phyloP scores from a whole-genome alignment of 2,797 vertebrate species.

The Acanthopagrus latus region DNA sequence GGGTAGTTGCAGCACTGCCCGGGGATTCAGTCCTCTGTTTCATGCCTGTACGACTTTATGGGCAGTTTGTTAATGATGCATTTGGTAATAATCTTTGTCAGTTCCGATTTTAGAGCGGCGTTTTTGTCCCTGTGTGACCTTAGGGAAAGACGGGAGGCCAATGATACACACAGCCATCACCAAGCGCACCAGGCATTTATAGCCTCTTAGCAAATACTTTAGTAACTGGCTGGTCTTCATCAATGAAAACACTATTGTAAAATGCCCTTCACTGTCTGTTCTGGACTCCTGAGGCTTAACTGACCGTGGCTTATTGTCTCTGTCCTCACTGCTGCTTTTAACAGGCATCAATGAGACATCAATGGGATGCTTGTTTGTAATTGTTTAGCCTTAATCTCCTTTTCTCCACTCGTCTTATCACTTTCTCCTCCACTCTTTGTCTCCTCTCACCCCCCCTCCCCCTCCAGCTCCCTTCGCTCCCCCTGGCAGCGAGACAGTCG shows the following conservation, averaged over 20 bases:
- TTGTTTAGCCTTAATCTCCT: conserved; percentile 62
- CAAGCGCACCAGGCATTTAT: conserved; percentile 66
- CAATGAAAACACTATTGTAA: conserved; percentile 64
- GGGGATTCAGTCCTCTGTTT: conserved; percentile 67
- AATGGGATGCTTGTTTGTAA: conserved; percentile 58
- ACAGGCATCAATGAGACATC: conserved; percentile 64
- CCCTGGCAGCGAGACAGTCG: conserved; percentile 88
- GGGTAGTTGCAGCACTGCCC: conserved; percentile 70
- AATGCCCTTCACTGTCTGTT: conserved; percentile 53
- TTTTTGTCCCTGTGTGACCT: conserved; percentile 65
- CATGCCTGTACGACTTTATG: conserved; percentile 74
- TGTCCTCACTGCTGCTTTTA: conserved; percentile 54
- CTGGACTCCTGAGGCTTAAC: conserved; percentile 56
- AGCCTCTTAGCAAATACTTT: conserved; percentile 68
- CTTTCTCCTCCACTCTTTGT: conserved; percentile 43
- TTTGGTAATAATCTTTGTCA: conserved; percentile 70
- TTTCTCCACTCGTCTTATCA: conserved; percentile 45
- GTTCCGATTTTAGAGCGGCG: conserved; percentile 56
- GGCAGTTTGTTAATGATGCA: conserved; percentile 69
- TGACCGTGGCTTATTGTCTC: conserved; percentile 61
- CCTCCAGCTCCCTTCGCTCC: conserved; percentile 92
- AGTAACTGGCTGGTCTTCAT: conserved; percentile 51
- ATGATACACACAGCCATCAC: conserved; percentile 50
- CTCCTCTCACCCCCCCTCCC: conserved; percentile 22
- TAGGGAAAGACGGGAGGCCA: conserved; percentile 53